Evolutionary conservation across 2,797 vertebrate genomes (phyloP).

Genomic region (Eulemur coronatus): DNA sequence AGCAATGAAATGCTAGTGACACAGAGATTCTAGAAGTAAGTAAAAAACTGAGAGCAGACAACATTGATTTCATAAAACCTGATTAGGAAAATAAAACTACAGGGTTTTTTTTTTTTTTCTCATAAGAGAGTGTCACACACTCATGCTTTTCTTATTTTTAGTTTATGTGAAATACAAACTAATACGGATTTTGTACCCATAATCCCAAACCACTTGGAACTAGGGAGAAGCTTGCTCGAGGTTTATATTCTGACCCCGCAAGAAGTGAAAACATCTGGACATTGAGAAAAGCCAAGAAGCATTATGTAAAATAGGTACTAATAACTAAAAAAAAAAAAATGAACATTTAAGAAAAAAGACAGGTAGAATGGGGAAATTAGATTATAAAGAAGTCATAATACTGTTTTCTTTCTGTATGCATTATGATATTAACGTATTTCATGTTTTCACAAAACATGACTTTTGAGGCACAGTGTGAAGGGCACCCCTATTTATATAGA

Average conservation of each 20-base stretch:
- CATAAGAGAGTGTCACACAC: neutral
- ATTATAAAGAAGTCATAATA: no score
- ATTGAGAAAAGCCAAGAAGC: neutral
- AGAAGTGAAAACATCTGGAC: neutral
- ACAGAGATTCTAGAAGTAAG: neutral
- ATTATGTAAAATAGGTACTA: neutral
- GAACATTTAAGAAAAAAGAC: neutral
- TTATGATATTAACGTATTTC: neutral
- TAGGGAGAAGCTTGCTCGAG: neutral
- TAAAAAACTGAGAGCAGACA: neutral
- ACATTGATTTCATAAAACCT: neutral
- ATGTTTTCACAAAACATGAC: neutral
- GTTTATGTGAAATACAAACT: neutral
- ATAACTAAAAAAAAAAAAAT: neutral
- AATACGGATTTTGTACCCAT: neutral
- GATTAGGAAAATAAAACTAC: neutral
- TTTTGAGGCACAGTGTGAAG: rapidly evolving
- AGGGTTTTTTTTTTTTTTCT: neutral
- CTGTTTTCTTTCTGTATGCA: neutral
- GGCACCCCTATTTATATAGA: neutral
- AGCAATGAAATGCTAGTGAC: neutral
- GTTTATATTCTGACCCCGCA: neutral
- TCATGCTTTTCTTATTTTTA: neutral
- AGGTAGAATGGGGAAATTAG: neutral
- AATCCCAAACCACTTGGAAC: neutral